phyloP scores from a whole-genome alignment of 2,888 invertebrate genomes.

The Pseudanteris insignis region DNA sequence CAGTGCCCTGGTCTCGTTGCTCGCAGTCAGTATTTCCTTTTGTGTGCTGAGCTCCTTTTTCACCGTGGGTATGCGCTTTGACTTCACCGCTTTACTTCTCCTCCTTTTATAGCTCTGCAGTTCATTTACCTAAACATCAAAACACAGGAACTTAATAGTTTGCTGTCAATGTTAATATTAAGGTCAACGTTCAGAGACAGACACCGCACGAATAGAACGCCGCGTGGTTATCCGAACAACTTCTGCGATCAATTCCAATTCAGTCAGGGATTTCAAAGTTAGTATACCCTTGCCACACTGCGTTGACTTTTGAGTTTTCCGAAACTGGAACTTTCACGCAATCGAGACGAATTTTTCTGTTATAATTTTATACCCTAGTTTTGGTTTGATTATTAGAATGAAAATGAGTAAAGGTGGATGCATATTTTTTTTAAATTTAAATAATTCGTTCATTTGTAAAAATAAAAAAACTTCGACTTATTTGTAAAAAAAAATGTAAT shows the following conservation, averaged over 20 bases:
- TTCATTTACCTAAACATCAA: slow-evolving; percentile 53
- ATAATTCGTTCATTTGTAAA: too few species aligned
- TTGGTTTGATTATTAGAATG: too few species aligned
- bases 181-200: neutral
- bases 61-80: slow-evolving; percentile 49
- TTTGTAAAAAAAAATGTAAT: too few species aligned
- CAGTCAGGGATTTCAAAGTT: too few species aligned
- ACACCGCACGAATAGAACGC: neutral
- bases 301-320: too few species aligned
- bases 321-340: too few species aligned
- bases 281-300: too few species aligned
- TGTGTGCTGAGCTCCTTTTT: slow-evolving; percentile 62
- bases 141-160: slow-evolving; percentile 4
- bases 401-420: too few species aligned
- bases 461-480: too few species aligned
- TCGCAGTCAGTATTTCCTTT: slow-evolving; percentile 54
- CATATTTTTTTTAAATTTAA: too few species aligned
- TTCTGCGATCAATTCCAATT: neutral
- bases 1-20: slow-evolving; percentile 52
- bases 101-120: slow-evolving; percentile 53
- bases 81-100: slow-evolving; percentile 42
- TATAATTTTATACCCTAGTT: too few species aligned
- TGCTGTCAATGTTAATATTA: slow-evolving; percentile 11
- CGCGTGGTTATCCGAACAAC: slow-evolving; percentile 2
- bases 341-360: too few species aligned